Evolutionary conservation across 2,797 vertebrate genomes (phyloP).

Genomic region (Aotus griseimembra): DNA sequence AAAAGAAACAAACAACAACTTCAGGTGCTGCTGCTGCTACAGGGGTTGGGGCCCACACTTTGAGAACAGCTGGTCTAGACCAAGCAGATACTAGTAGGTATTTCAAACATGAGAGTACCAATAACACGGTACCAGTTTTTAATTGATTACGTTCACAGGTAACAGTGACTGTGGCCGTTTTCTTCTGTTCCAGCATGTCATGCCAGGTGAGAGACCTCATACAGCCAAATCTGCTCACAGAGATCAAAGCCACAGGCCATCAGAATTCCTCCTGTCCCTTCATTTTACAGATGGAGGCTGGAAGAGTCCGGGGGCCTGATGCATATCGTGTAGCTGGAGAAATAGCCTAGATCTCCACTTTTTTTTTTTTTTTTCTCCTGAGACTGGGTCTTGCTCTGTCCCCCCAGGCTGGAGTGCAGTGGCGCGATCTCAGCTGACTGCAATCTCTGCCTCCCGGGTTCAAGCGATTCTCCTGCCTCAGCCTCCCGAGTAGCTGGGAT

Average conservation of each 20-base stretch:
- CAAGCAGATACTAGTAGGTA: fast-evolving
- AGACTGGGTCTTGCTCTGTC: too few species aligned
- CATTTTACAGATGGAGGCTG: background rate
- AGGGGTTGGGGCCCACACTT: too few species aligned
- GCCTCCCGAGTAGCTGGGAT: too few species aligned
- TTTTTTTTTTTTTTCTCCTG: too few species aligned
- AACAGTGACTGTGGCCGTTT: background rate
- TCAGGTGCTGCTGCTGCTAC: background rate
- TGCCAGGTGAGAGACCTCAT: too few species aligned
- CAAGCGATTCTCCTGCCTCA: too few species aligned
- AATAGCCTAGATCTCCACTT: background rate
- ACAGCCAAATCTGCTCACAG: background rate
- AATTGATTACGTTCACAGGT: background rate
- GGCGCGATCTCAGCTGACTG: too few species aligned
- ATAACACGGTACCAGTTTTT: background rate
- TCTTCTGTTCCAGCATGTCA: background rate
- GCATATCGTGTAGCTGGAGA: too few species aligned
- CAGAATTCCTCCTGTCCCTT: background rate
- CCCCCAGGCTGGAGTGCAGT: too few species aligned
- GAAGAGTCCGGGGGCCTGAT: too few species aligned
- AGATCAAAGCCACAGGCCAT: background rate
- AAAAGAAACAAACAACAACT: background rate
- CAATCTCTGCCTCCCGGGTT: too few species aligned
- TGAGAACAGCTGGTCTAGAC: background rate
- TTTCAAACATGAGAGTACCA: background rate